A percentile compares a stretch with the other conserved stretches of the same genome.
Evolutionary conservation across 1,140 invertebrate species (phyloP).

Genomic region (Brachionus rubens): DNA sequence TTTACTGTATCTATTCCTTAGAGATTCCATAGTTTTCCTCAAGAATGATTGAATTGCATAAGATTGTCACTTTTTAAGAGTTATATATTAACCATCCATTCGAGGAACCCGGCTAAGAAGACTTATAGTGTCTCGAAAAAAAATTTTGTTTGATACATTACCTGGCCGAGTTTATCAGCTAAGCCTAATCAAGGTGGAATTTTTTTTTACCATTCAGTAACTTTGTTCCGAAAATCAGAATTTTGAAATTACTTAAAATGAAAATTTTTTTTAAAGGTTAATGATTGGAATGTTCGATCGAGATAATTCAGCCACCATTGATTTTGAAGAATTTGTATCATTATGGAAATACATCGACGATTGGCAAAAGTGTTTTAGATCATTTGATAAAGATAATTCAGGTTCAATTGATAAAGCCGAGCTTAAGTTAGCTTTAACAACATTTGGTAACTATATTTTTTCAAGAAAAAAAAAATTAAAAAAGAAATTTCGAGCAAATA

Average conservation of each 20-base stretch:
- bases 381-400: constrained; percentile 87
- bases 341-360: constrained; percentile 98
- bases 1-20: no score
- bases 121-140: no score
- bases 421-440: constrained; percentile 79
- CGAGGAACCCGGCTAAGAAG: no score
- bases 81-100: no score
- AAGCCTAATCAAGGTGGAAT: no score
- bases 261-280: not conserved
- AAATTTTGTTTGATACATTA: no score
- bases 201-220: no score
- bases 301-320: constrained; percentile 80
- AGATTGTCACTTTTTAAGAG: no score
- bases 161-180: no score
- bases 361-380: constrained; percentile 91
- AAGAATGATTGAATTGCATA: no score
- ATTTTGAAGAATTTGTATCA: constrained; percentile 88
- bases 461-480: not conserved
- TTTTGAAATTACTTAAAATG: not conserved
- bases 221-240: no score
- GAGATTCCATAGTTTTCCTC: no score
- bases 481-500: constrained; percentile 28
- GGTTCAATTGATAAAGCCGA: constrained; percentile 91
- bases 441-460: constrained; percentile 70
- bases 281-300: constrained; percentile 87